Base-by-base conservation (phyloP, 2,888 invertebrate genomes). In the Agrypnus murinus region DNA sequence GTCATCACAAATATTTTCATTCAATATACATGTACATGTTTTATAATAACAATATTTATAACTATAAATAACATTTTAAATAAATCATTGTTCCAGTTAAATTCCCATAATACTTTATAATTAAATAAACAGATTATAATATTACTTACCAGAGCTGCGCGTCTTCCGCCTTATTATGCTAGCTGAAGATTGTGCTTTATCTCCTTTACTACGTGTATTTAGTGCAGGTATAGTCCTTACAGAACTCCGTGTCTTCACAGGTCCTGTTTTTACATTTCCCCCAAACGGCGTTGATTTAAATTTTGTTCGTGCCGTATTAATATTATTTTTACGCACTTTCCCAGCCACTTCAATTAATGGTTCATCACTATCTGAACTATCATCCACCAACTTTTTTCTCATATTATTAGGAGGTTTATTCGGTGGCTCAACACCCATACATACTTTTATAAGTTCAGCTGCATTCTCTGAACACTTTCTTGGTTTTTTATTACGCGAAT, bases 281-380 rank as follows among this genome's bases (percentile, higher is more conserved):
- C 43, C 60, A 48, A 59, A 50, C 34, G 55, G 38, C 14, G n/a
- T 78, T 77, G 15, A 81, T 53, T 74, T 74, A 36, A 73, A 70
- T 32, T 74, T 74, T 8, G 72, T 46, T 34, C 73, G 50, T 32
- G 68, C 57, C 5, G 69, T 68, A 45, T 58, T 73, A 32, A 65
- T 64, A 46, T 60, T 69, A 40, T 82, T 78, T 82, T 86, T 87
- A 77, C 93, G 87, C 84, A 92, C 90, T 86, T 93, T 89, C 77
- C 92, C 90, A 12, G 89, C 88, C 59, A 90, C 87, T 80, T 92
- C 92, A 75, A 93, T 92, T 69, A 94, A 86, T 65, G 94, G 94
- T 85, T 95, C 94, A 83, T 95, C 95, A 74, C 92, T 92, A 81
- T 95, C 95, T 59, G 94, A 94, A 68, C 91, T 91, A 43, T 91